Base-by-base conservation (phyloP, 1,140 invertebrate species). In the Phocides pigmalion region DNA sequence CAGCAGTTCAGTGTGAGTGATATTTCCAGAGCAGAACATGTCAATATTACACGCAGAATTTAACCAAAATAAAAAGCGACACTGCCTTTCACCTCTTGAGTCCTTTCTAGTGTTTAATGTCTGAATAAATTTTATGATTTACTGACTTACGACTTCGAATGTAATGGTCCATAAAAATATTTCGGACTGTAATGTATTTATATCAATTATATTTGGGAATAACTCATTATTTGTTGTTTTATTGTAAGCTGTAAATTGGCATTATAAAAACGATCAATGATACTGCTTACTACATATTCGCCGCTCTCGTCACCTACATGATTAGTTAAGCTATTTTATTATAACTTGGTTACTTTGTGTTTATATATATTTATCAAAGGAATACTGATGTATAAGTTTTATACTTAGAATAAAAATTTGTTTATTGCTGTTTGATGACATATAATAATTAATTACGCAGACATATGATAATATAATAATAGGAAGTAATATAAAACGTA, bases 61-160 rank as follows among this genome's bases (percentile, higher is more conserved):
- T 79, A 64, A 75, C 49, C 64, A 70, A 74, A 79, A 83, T 74
- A 64, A 79, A 77, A 80, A 76, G 25, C 25, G 25, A 28, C 25
- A 28, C 63, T 65, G 73, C 65, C 80, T 86, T 84, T 86, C 80
- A 76, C 76, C 72, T 69, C 70, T 28, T 44, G 49, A 72, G 69
- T 81, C 76, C 77, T 81, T 76, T 77, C 74, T 83, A 82, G 68
- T 66, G 54, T 70, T 81, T 73, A 75, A 79, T 70, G 64, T 76
- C 72, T 71, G 64, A 68, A 80, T 76, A 70, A 74, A 72, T 76
- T 76, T 81, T 78, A 78, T 77, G 68, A 79, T 80, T 79, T 79
- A 77, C 62, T 46, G 62, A 62, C 17, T 63, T 66, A 64, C 56
- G 64, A 64, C 53, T 70, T 67, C 53, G 74, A 65, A 66, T 49